Conservation (phyloP, 2,888 invertebrate genomes). For the Megamerina dolium region DNA sequence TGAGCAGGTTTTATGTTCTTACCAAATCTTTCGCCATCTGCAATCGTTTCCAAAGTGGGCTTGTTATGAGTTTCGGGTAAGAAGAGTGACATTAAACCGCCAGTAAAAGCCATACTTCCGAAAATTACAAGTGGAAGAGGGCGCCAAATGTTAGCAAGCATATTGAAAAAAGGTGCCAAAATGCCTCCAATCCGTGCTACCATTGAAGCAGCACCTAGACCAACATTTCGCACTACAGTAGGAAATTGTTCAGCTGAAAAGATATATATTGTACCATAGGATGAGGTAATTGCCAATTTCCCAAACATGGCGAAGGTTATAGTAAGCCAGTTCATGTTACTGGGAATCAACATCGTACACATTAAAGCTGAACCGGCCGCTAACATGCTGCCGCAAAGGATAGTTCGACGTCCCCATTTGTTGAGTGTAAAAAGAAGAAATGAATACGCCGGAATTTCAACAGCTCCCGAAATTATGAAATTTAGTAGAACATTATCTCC, state of each 20-base stretch:
- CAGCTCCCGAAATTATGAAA: conserved; percentile 67
- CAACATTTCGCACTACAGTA: conserved; percentile 74
- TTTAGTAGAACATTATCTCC: conserved; percentile 68
- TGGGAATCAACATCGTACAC: conserved; percentile 56
- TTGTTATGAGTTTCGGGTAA: conserved; percentile 75
- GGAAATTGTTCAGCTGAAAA: conserved; percentile 72
- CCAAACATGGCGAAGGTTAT: conserved; percentile 63
- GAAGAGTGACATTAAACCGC: conserved; percentile 63
- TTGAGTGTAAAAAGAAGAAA: conserved; percentile 63
- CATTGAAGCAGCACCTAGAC: conserved; percentile 81
- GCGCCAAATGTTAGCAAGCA: conserved; percentile 54
- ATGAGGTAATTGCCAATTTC: conserved; percentile 66
- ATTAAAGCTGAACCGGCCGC: conserved; percentile 57
- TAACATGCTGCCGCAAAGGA: conserved; percentile 64
- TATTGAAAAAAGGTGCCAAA: conserved; percentile 69
- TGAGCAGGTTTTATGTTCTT: conserved; percentile 26
- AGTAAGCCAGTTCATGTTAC: conserved; percentile 52
- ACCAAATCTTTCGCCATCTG: conserved; percentile 68
- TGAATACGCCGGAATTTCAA: conserved; percentile 68
- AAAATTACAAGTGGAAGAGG: conserved; percentile 70
- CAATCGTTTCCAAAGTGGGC: conserved; percentile 71
- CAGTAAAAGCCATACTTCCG: conserved; percentile 64
- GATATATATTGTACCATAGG: conserved; percentile 67
- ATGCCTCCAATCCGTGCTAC: conserved; percentile 71
- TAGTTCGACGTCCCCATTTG: conserved; percentile 62